These are phyloP conservation scores for Siderastrea radians DNA, from an alignment of 92 coral and sea anemone species.

Conservation along the genomic window DNA sequence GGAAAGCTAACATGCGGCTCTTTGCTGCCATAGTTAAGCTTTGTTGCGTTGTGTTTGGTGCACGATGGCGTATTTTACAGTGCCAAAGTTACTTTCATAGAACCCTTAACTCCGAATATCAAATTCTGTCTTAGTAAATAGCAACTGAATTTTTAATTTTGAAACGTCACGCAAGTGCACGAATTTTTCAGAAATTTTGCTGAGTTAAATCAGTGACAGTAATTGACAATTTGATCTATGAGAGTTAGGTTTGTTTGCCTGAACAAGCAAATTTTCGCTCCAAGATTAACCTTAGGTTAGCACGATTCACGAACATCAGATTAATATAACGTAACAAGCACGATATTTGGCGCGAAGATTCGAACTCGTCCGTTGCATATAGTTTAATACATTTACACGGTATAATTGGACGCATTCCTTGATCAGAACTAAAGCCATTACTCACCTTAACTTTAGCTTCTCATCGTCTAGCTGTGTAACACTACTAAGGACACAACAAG, in stretches of 20 bases:
- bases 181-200: too few relatives aligned
- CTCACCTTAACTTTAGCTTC: conserved; percentile 68
- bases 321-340: background rate
- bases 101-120: too few relatives aligned
- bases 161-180: background rate
- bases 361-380: background rate
- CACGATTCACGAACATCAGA: background rate
- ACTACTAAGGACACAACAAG: too few relatives aligned
- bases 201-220: background rate
- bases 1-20: too few relatives aligned
- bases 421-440: background rate
- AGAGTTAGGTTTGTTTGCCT: background rate
- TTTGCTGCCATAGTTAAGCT: too few relatives aligned
- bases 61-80: too few relatives aligned
- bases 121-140: too few relatives aligned
- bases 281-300: background rate
- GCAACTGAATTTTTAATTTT: too few relatives aligned
- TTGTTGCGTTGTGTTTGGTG: too few relatives aligned
- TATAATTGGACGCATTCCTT: background rate
- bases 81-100: too few relatives aligned
- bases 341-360: background rate
- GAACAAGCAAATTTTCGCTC: background rate
- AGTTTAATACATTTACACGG: background rate
- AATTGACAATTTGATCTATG: background rate
- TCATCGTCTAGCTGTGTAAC: conserved; percentile 69